phyloP scores from a whole-genome alignment of 2,113 vertebrate species.

The Rhinichthys klamathensis region DNA sequence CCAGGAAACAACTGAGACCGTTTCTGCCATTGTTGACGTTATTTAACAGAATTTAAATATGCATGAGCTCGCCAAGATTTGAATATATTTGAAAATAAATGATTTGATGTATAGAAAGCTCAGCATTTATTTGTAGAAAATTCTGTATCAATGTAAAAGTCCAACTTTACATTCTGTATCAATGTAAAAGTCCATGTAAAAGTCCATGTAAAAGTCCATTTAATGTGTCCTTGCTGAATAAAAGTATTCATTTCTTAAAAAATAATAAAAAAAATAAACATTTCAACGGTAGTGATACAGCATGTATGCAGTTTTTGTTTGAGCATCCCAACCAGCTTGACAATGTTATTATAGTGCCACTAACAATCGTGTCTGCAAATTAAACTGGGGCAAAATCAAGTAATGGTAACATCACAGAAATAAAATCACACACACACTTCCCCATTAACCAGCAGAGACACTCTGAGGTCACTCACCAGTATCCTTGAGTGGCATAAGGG shows the following conservation, averaged over 20 bases:
- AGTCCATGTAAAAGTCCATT: too few relatives aligned
- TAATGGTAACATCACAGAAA: neutral
- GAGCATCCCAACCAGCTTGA: neutral
- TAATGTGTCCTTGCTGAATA: neutral
- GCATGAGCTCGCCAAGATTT: too few relatives aligned
- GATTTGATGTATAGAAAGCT: neutral
- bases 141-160: neutral
- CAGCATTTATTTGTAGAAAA: neutral
- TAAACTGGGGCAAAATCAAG: neutral
- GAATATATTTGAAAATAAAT: too few relatives aligned
- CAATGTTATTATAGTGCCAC: neutral
- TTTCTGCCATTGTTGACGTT: too few relatives aligned
- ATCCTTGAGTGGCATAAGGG: slow-evolving; percentile 83
- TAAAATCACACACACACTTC: neutral
- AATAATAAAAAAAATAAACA: too few relatives aligned
- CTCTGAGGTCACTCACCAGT: slow-evolving; percentile 81
- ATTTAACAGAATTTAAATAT: too few relatives aligned
- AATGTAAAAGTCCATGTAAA: neutral
- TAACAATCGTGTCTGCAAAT: neutral
- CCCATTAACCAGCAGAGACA: neutral
- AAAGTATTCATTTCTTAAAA: neutral
- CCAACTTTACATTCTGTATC: too few relatives aligned
- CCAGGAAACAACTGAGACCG: neutral
- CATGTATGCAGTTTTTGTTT: neutral
- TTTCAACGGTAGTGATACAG: neutral